Evolutionary conservation across 2,797 vertebrate species (phyloP), one percentile per base, ranked within the genome.

Genomic region (Melopsittacus undulatus): DNA sequence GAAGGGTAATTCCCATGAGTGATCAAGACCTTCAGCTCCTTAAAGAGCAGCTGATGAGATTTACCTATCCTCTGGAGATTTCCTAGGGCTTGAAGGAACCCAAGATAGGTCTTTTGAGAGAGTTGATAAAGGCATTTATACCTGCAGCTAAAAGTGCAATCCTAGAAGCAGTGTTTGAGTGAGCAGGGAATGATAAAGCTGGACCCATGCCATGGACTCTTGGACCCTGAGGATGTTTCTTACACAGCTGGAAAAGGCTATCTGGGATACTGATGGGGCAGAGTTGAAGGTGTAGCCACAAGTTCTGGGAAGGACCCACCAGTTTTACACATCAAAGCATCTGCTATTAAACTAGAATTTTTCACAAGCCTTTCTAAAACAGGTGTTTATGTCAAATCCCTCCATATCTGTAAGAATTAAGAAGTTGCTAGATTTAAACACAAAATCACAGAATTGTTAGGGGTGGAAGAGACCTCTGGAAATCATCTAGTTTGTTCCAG

Each of bases 111-210:
- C 26, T 78, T 81, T 32, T 45, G 61, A 52, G 61, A 86, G 59
- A 30, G 27, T 1, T 63, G 27, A 52, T 64, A 64, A 24, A 9
- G 20, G 4, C 27, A 21, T 64, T 61, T 68, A 23, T 14, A 56
- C 16, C 57, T 49, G 66, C 59, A 66, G 34, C 46, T 80, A 45
- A 66, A 89, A 67, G 0, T 5, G 4, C 30, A 63, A 7, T 30
- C 3, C 16, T 9, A 29, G 18, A 67, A 56, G 19, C 0, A 0
- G 5, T 40, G 26, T 63, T 51, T 26, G n/a, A 67, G n/a, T 0
- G 4, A 52, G 36, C 74, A 43, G 30, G 30, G 14, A 43, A 7
- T 2, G 8, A 49, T n/a, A 66, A 40, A 75, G 10, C 40, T 68
- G 48, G 27, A 18, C 29, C 43, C 17, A 22, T 2, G 5, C 13